Evolutionary conservation across 1,140 invertebrate species (phyloP).

Genomic region (Ceratoteleas bidentatus): DNA sequence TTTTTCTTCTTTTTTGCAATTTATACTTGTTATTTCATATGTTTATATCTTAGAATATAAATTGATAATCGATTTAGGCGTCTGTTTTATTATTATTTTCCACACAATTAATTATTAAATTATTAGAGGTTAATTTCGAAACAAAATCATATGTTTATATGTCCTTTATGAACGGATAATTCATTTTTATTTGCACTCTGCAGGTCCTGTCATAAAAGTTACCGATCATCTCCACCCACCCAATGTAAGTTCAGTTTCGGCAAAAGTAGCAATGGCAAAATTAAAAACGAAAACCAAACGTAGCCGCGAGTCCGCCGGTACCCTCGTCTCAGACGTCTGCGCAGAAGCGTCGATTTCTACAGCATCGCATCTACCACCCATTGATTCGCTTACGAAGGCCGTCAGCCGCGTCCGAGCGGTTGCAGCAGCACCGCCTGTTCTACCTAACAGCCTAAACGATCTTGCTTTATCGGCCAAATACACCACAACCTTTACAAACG

Average conservation of each 20-base stretch:
- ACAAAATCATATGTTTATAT: too few relatives aligned
- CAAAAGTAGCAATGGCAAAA: background rate
- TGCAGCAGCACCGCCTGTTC: background rate
- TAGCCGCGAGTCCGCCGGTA: background rate
- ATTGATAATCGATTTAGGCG: too few relatives aligned
- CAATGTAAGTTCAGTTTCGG: background rate
- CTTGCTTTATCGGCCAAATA: background rate
- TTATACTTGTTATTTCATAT: too few relatives aligned
- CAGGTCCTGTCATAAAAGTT: conserved; percentile 2
- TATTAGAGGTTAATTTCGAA: too few relatives aligned
- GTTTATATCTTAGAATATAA: too few relatives aligned
- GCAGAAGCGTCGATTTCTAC: background rate
- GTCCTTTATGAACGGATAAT: too few relatives aligned
- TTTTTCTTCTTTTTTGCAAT: too few relatives aligned
- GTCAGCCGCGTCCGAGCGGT: background rate
- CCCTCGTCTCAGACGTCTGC: background rate
- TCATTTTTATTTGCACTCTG: too few relatives aligned
- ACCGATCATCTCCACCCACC: background rate
- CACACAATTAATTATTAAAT: too few relatives aligned
- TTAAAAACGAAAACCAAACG: background rate
- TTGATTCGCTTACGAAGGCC: background rate
- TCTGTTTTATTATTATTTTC: too few relatives aligned
- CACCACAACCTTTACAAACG: background rate
- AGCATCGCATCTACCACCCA: background rate
- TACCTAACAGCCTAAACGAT: background rate